Percentiles rank a stretch among this genome's conserved stretches.
phyloP scores from a whole-genome alignment of 1,140 invertebrate genomes.

The Dendroctonus valens region DNA sequence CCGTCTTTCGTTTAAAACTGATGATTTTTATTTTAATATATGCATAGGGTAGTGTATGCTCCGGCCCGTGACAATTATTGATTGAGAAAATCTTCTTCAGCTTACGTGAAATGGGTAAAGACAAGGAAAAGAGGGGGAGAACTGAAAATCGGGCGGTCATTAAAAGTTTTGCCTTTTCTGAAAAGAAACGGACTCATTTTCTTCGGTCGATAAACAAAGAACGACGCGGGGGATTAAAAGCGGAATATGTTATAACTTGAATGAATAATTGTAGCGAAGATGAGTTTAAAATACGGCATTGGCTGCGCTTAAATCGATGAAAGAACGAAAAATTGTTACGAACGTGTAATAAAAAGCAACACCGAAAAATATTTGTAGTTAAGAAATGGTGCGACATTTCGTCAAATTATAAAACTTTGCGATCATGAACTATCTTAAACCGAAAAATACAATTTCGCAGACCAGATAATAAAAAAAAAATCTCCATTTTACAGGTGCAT shows the following conservation, averaged over 20 bases:
- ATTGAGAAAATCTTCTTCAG: conserved; percentile 48
- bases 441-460: no score
- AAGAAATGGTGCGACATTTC: no score
- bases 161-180: conserved; percentile 48
- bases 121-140: conserved; percentile 39
- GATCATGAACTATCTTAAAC: no score
- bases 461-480: no score
- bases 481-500: no score
- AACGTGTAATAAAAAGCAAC: no score
- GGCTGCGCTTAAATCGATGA: conserved; percentile 14
- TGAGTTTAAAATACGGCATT: conserved; percentile 49
- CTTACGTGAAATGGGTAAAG: conserved; percentile 47
- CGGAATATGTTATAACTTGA: conserved; percentile 50
- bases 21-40: conserved; percentile 31
- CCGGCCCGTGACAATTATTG: conserved; percentile 49
- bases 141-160: conserved; percentile 43
- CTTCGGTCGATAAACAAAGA: conserved; percentile 47
- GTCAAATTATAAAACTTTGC: no score
- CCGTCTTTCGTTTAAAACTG: conserved; percentile 2
- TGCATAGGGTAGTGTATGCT: conserved; percentile 38
- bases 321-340: neutral
- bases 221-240: conserved; percentile 46
- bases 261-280: conserved; percentile 50
- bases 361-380: no score
- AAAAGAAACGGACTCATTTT: conserved; percentile 49